Base-by-base conservation (phyloP, 2,113 vertebrate genomes). In the Illadopsis cleaveri region DNA sequence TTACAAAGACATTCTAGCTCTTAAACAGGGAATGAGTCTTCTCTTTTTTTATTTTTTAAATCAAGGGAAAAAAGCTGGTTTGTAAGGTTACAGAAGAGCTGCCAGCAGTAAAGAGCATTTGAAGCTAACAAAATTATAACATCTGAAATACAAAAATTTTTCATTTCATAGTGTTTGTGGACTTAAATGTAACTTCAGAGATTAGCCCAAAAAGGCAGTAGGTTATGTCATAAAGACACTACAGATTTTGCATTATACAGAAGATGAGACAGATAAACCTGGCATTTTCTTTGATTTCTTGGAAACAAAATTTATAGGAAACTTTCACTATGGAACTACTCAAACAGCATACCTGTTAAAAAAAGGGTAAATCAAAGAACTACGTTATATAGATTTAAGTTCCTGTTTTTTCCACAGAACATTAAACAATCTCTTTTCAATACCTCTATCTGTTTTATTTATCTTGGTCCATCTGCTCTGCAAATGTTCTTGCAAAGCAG, bases 401-500 rank as follows among this genome's bases (percentile, higher is more conserved):
- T 95, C 58, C 62, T 42, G 27, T 62, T 88, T 62, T 40, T 97
- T 95, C 90, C 89, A 96, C 45, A 81, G 69, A 84, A 97, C 94
- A 92, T 95, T 94, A 91, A 87, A 93, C 64, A 78, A 85, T 82
- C 69, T 80, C 93, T 93, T 76, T 94, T 96, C 82, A 76, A 37
- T 97, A 98, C 95, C 97, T 97, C 94, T 92, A 92, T 91, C 68
- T 95, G 78, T 84, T 97, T 97, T 97, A 97, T 97, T 97, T 97
- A 93, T 94, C 85, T 95, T 54, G 38, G 90, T 95, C 96, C 97
- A 97, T 97, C 97, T 98, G 98, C 90, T 97, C 79, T 79, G 90
- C 90, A 97, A 96, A 97, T 87, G 82, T 78, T 97, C 89, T 91
- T 93, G 82, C 94, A 96, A 97, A 96, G 81, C 91, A 56, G 96